Evolutionary conservation across 2,113 vertebrate species (phyloP), one percentile per base, ranked within the genome.

Genomic region (Zapornia atra): DNA sequence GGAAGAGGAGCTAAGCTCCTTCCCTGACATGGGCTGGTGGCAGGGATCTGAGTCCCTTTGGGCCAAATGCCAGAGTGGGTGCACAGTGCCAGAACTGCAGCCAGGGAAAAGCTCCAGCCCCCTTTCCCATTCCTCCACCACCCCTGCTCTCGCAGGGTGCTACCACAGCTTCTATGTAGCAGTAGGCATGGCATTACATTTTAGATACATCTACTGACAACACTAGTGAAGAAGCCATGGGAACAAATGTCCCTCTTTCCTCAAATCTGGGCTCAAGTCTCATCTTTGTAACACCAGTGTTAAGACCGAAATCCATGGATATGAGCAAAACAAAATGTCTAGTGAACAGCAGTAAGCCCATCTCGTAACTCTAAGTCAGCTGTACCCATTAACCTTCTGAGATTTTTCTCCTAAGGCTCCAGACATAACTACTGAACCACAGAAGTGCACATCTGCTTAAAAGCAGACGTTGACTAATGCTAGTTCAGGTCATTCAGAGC

Each of bases 11-110:
- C 31, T 19, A 61, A 71, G 21, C 9, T 26, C 6, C n/a, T 77
- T 53, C 50, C 34, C 63, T 76, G 48, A 18, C 51, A 42, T 21
- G 0, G 2, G 31, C 12, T 0, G 0, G 36, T 61, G 20, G 22
- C 46, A 68, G 29, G 59, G 25, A 72, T 11, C 6, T n/a, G 5
- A 24, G 18, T 36, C 31, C n/a, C 44, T 21, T 4, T 21, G 33
- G 51, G 31, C n/a, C 26, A 50, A 48, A 60, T 6, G 33, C 22
- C 31, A 72, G n/a, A 18, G 46, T 28, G 38, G 46, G 56, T 20
- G 14, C 22, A 29, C 3, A 16, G 26, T 42, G 26, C n/a, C 65
- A 72, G n/a, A 86, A 34, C 64, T 90, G 46, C 78, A 68, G 78
- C 7, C 78, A 69, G 36, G 21, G 54, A 63, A 73, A 79, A 57